Evolutionary conservation across 2,113 vertebrate genomes (phyloP), one percentile per base, ranked within the genome.

Genomic region (Barbus barbus): DNA sequence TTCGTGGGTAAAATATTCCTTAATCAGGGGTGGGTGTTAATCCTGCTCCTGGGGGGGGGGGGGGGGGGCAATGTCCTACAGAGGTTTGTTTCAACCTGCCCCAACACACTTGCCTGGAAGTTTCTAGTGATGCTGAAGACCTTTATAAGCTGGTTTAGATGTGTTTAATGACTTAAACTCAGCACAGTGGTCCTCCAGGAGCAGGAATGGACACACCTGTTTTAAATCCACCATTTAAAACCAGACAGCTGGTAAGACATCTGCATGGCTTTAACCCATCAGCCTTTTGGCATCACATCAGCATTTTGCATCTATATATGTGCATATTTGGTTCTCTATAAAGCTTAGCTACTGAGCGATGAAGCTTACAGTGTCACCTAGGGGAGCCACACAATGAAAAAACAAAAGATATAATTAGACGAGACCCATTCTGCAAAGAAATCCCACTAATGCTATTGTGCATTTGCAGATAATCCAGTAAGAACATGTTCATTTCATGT

Each of bases 341-440:
- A 56, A 38, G 48, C 16, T 60, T 38, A 51, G 48, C 48, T 51
- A 58, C 20, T 58, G 11, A 24, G 51, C 11, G 6, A 8, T 53
- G 22, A 38, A 41, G 51, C 31, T 60, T 24, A 36, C 53, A 26
- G 33, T 7, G 6, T 38, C 9, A 58, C 33, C 31, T 44, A 1
- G 33, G 36, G 24, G 44, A 61, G 22, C n/a, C n/a, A 38, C n/a
- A 63, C 77, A 61, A 61, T 44, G n/a, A 38, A 79, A 78, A 81
- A 48, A 81, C 41, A 81, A 81, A 76, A 81, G 26, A 31, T 38
- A 13, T 81, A 79, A 41, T 79, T 79, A 79, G 58, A 28, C 18
- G 26, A 65, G 26, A 51, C 18, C 78, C 26, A 13, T 81, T 46
- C 58, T 28, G 78, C 53, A 48, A 46, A 48, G 60, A 74, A 61